A percentile compares a stretch with the other conserved stretches of the same genome.
phyloP scores from a whole-genome alignment of 2,113 vertebrate genomes.

The Mesoclemmys tuberculata region DNA sequence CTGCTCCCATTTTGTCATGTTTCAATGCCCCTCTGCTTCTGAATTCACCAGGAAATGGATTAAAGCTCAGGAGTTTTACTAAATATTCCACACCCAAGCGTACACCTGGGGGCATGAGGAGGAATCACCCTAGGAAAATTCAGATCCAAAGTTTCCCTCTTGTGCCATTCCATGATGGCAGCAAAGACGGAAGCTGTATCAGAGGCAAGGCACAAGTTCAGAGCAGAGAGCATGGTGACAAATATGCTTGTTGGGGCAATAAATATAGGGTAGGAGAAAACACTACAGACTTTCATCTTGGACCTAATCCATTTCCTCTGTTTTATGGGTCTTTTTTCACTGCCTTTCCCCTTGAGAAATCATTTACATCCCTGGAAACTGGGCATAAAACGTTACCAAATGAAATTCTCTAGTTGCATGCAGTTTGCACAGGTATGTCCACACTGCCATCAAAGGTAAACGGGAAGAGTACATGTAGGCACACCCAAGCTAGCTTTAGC shows the following conservation, averaged over 20 bases:
- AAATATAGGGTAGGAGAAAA: neutral
- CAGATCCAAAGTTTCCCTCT: slow-evolving; percentile 4
- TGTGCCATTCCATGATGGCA: neutral
- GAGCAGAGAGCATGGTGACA: slow-evolving; percentile 17
- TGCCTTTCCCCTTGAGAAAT: neutral
- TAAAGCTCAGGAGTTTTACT: slow-evolving; percentile 59
- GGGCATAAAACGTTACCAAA: neutral
- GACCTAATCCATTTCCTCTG: neutral
- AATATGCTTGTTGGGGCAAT: neutral
- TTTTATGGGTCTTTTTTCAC: neutral
- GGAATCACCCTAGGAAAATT: slow-evolving; percentile 1
- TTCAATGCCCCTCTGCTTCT: slow-evolving; percentile 57
- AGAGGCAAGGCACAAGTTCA: neutral
- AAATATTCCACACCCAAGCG: slow-evolving; percentile 16
- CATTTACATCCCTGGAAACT: neutral
- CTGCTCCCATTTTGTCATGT: slow-evolving; percentile 55
- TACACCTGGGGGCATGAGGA: neutral
- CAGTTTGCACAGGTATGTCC: neutral
- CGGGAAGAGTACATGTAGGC: neutral
- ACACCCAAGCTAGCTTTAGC: neutral
- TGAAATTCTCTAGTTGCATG: neutral
- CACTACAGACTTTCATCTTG: neutral
- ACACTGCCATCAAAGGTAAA: neutral
- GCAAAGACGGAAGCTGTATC: slow-evolving; percentile 3
- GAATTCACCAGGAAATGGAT: slow-evolving; percentile 7